Conservation (phyloP, 2,888 invertebrate species). For the Sipunculus nudus region DNA sequence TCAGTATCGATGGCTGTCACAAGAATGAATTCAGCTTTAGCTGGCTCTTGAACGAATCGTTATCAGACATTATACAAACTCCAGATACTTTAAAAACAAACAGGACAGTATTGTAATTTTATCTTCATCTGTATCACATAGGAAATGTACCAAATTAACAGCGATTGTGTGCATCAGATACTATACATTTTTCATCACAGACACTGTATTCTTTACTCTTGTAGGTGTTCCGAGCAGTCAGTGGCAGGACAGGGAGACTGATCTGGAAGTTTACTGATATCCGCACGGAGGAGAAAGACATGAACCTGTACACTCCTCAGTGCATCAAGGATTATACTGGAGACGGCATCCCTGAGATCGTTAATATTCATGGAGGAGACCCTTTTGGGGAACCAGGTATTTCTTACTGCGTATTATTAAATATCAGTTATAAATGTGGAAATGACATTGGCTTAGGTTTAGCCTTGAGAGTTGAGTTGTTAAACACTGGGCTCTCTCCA, state of each 20-base stretch:
- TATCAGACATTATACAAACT: too few species aligned
- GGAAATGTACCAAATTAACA: neutral
- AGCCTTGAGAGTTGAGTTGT: too few species aligned
- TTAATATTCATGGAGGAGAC: conserved; percentile 75
- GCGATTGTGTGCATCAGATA: neutral
- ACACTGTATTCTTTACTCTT: conserved; percentile 6
- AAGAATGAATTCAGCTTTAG: too few species aligned
- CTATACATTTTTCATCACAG: too few species aligned
- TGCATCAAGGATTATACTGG: conserved; percentile 74
- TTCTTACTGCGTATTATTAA: neutral
- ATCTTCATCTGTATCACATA: neutral
- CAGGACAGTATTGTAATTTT: too few species aligned
- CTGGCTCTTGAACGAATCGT: too few species aligned
- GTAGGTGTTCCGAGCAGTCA: conserved; percentile 72
- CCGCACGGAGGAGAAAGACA: conserved; percentile 69
- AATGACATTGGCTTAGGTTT: too few species aligned
- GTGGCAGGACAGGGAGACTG: conserved; percentile 74
- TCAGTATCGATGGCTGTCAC: too few species aligned
- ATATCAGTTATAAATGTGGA: conserved; percentile 13
- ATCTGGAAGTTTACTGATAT: conserved; percentile 73
- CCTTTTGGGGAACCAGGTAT: conserved; percentile 67
- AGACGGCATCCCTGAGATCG: conserved; percentile 77
- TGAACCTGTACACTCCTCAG: conserved; percentile 75
- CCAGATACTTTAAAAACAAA: too few species aligned
- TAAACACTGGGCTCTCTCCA: too few species aligned